A percentile compares a stretch with the other conserved stretches of the same genome.
These are phyloP conservation scores for Solenodon paradoxus DNA, from an alignment of 2,113 vertebrate species.

Conservation along the genomic window DNA sequence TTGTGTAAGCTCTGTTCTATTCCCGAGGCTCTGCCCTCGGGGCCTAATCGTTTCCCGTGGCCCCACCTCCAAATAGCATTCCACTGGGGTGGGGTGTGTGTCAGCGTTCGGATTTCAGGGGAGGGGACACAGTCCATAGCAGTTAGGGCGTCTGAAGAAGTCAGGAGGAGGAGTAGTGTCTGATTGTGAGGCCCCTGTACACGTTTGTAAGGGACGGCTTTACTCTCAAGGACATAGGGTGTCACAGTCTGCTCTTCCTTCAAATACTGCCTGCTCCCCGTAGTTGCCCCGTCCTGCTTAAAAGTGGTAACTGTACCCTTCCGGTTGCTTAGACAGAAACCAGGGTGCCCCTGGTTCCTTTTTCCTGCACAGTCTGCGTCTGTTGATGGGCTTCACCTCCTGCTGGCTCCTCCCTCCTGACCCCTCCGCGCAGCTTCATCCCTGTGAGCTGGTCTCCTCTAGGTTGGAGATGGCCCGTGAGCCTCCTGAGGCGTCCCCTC, in stretches of 20 bases:
- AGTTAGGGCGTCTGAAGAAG: no score
- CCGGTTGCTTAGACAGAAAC: not conserved
- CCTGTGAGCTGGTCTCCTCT: no score
- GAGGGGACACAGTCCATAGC: fast-evolving
- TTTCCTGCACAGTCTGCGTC: no score
- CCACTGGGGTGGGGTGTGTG: fast-evolving
- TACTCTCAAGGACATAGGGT: no score
- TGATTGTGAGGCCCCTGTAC: not conserved
- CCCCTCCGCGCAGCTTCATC: no score
- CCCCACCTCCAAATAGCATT: not conserved
- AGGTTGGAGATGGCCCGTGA: no score
- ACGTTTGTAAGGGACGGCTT: fast-evolving
- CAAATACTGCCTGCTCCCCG: not conserved
- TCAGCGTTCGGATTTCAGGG: not conserved
- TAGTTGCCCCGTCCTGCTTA: not conserved
- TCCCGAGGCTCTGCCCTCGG: not conserved
- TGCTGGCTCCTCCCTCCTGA: no score
- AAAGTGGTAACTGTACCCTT: not conserved
- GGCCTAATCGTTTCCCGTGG: not conserved
- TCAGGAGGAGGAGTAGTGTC: not conserved
- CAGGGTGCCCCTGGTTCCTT: not conserved
- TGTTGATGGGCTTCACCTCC: no score
- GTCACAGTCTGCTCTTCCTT: no score
- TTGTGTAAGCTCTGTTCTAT: no score
- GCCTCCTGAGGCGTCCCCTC: not conserved